phyloP scores from a whole-genome alignment of 2,113 vertebrate species.

The Diphyllodes magnificus region DNA sequence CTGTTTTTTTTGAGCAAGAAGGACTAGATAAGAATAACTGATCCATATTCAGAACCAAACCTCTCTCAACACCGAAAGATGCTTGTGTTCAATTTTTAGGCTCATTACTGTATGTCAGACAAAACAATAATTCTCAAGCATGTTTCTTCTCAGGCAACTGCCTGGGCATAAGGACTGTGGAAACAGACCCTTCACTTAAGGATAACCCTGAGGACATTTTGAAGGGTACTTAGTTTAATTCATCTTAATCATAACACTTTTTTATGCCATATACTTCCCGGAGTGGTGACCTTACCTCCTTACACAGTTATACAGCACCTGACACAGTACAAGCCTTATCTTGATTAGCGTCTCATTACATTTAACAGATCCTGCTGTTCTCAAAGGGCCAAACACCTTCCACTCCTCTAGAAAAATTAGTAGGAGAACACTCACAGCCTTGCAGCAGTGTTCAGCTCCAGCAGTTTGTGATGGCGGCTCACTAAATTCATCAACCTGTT shows the following conservation, averaged over 20 bases:
- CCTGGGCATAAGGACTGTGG: background rate
- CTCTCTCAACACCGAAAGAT: background rate
- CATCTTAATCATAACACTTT: background rate
- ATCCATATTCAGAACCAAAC: background rate
- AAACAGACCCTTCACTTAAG: background rate
- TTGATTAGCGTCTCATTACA: background rate
- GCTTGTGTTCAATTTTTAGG: background rate
- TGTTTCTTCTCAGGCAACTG: background rate
- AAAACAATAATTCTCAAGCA: background rate
- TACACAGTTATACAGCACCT: background rate
- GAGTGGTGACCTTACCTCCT: background rate
- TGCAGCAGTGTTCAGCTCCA: background rate
- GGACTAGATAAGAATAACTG: background rate
- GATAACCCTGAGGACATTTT: background rate
- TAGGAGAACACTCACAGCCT: background rate
- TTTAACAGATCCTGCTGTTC: slow-evolving; percentile 28
- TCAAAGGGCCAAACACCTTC: background rate
- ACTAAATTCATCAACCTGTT: background rate
- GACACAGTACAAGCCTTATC: slow-evolving; percentile 5
- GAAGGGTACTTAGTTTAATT: background rate
- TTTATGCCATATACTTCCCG: background rate
- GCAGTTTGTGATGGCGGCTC: background rate
- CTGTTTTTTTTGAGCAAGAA: background rate
- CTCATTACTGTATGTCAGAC: background rate
- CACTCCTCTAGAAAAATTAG: background rate